Evolutionary conservation across 2,113 vertebrate genomes (phyloP), one percentile per base, ranked within the genome.

Genomic region (Acinonyx jubatus): DNA sequence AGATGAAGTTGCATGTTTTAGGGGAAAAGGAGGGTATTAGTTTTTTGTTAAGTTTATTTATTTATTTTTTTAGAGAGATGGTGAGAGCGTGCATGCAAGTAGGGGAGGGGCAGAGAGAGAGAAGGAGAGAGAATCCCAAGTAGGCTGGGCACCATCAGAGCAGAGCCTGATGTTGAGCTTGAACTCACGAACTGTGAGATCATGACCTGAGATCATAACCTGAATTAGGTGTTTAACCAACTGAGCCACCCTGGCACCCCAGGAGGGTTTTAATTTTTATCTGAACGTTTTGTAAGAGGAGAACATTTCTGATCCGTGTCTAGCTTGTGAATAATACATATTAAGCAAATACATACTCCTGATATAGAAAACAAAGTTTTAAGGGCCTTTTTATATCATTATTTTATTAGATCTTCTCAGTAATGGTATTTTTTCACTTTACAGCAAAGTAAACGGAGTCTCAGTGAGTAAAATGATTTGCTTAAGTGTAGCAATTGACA

Each of bases 261-360:
- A 41, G 45, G n/a, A 80, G 11, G 21, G 8, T 76, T 82, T 73
- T 80, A 45, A 91, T 84, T 96, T 65, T 57, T 18, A 92, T 83
- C 10, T 82, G 25, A 13, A 33, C 11, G 6, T 95, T 97, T 85
- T 94, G 48, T 80, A 55, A 95, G 52, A 95, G 31, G 65, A 91
- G 65, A 41, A 61, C 23, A 94, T 87, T 90, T 76, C 25, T 96
- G 15, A 88, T 57, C 8, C 15, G 68, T 82, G 50, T 38, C 63
- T 71, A 90, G 33, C 29, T 63, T 91, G n/a, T 66, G 71, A 94
- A 84, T 68, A 61, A 97, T 89, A 41, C 10, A 16, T 57, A 18
- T 41, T 52, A 86, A 92, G 7, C 21, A 71, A 91, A 63, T 73
- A 82, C 1, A 52, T 5, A 65, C 23, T 92, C 19, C 5, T 41